A percentile compares a stretch with the other conserved stretches of the same genome.
These are phyloP conservation scores for Eueides isabella DNA, from an alignment of 1,140 invertebrate species.

Conservation along the genomic window DNA sequence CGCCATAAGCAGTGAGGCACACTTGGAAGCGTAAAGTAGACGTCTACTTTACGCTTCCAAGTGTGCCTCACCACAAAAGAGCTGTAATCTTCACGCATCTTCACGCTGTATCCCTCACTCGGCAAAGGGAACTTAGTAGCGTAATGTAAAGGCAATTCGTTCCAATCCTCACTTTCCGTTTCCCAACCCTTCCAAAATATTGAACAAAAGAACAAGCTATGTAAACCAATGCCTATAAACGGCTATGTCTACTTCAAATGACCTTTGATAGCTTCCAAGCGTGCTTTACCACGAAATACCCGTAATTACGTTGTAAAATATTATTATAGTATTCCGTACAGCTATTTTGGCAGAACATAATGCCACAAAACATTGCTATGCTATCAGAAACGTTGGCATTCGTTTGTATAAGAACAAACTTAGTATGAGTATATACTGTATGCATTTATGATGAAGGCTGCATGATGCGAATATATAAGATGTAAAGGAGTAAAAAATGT, in stretches of 20 bases:
- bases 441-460: slow-evolving; percentile 21
- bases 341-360: slow-evolving; percentile 21
- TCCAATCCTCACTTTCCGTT: no score
- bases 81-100: no score
- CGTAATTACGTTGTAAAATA: slow-evolving; percentile 16
- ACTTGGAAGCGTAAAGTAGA: no score
- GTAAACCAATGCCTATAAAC: background rate
- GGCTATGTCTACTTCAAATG: background rate
- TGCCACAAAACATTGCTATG: slow-evolving; percentile 16
- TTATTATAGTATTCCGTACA: slow-evolving; percentile 11
- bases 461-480: background rate
- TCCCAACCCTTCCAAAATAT: background rate
- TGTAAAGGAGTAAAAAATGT: background rate
- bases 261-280: slow-evolving; percentile 2
- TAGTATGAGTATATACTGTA: background rate
- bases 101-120: no score
- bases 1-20: no score
- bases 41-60: no score
- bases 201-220: background rate
- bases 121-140: no score
- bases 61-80: no score
- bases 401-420: slow-evolving; percentile 9
- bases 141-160: no score
- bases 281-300: slow-evolving; percentile 13
- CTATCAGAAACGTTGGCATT: slow-evolving; percentile 18